Evolutionary conservation across 2,888 invertebrate species (phyloP), one percentile per base, ranked within the genome.

Genomic region (Hemithea aestivaria): DNA sequence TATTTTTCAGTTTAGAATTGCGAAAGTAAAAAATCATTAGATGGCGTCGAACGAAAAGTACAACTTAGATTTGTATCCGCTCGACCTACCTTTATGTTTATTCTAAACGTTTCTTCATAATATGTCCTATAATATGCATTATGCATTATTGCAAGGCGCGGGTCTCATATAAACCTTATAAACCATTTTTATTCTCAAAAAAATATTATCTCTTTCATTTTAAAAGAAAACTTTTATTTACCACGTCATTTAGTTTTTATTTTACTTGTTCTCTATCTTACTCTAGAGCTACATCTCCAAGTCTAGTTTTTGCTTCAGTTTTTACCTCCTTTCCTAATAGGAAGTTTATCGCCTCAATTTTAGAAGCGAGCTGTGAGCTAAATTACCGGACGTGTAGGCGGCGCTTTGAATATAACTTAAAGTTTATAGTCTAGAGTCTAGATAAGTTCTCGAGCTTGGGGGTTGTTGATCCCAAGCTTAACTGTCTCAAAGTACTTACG

Each of bases 351-450:
- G 36, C 24, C 26, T 30, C 34, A 29, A 26, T 29, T 41, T 35
- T 31, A 40, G 25, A 36, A 43, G 50, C n/a, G n/a, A 16, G 16
- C 5, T 16, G 5, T 27, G 23, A 45, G 35, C 29, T 41, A 37
- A 32, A 37, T 42, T 42, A 39, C 38, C 36, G 29, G 37, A 26
- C 26, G 36, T 26, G 43, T 51, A 48, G 45, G 48, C 39, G 45
- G 33, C 9, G 37, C 29, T 40, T 40, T 37, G 16, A 28, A 27
- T 38, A 45, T 46, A 41, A 51, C 41, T 45, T 39, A 44, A 44
- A 48, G 45, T 41, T 45, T 32, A 36, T 22, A 39, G 38, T 31
- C 33, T n/a, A 16, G 16, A 16, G 16, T 5, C 5, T 16, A 16
- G 16, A n/a, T n/a, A 42, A 34, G 40, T 39, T 47, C 38, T 51